Base-by-base conservation (phyloP, 1,140 invertebrate species). In the Zaprionus gabonicus region DNA sequence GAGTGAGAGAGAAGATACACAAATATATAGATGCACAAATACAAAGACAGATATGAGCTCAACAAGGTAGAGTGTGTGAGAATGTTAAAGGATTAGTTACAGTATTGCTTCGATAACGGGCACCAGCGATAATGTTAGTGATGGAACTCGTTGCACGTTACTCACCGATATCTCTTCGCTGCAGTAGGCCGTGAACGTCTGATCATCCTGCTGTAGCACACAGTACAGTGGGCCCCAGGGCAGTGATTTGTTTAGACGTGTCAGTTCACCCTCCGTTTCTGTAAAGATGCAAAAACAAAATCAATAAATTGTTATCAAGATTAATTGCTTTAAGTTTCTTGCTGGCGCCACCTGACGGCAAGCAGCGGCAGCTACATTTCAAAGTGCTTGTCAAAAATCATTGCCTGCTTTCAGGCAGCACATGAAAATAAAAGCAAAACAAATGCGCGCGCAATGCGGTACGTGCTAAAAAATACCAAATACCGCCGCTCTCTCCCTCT, bases 221-320 rank as follows among this genome's bases (percentile, higher is more conserved):
- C 97, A 97, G 93, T 97, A 98, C 86, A 96, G 96, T 6, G 97
- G 97, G 92, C 97, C 96, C 97, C 97, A 98, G 36, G 95, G 94
- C 66, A 95, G 93, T 6, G 91, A 67, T 58, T 91, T 92, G 13
- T 76, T 80, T 2, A 80, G 68, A 20, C 82, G 84, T 57, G 90
- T 85, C 17, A 91, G 65, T 70, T 93, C 92, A 1, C 91, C 92
- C 49, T 93, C 92, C 12, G 85, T 79, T 91, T 93, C 92, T 93
- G 76, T 17, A 91, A 82, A 20, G 25, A 38, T 63, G 12, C 25
- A 41, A 15, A 55, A 7, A 49, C 7, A 15, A 44, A 55, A 51
- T 38, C 25, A 17, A 27, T 49, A 41, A 36, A 38, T 41, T 64
- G 25, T 15, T 5, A 20, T 20, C 20, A 28, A 23, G 25, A 4